Evolutionary conservation across 2,888 invertebrate genomes (phyloP).

Genomic region (Meteorus cinctellus): DNA sequence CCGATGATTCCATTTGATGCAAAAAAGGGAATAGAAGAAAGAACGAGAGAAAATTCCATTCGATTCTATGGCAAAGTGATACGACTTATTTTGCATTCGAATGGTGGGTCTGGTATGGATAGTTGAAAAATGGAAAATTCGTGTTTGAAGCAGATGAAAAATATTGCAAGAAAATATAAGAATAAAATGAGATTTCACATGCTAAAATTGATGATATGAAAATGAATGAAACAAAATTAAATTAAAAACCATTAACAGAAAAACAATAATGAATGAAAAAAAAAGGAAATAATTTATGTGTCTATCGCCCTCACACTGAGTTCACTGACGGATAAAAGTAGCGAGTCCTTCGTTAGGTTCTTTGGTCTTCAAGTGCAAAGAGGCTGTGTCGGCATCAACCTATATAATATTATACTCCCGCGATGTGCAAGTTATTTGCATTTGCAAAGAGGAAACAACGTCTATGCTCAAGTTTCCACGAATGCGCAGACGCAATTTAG

Average conservation of each 20-base stretch:
- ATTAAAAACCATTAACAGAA: too few species aligned
- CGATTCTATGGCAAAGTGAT: slow-evolving; percentile 58
- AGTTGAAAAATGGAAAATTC: slow-evolving; percentile 45
- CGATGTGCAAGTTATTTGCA: slow-evolving; percentile 34
- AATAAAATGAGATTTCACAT: slow-evolving; percentile 22
- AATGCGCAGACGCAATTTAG: slow-evolving; percentile 58
- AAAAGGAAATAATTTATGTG: too few species aligned
- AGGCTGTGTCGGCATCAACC: not conserved
- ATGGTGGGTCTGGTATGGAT: slow-evolving; percentile 55
- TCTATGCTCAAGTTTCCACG: slow-evolving; percentile 35
- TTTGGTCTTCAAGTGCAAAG: slow-evolving; percentile 54
- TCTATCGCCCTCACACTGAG: too few species aligned
- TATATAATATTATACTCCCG: not conserved
- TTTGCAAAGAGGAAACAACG: slow-evolving; percentile 27
- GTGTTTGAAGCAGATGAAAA: slow-evolving; percentile 35
- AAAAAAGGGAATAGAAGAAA: slow-evolving; percentile 33
- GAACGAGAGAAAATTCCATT: slow-evolving; percentile 44
- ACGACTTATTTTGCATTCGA: slow-evolving; percentile 64
- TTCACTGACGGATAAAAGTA: slow-evolving; percentile 43
- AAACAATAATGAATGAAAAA: too few species aligned
- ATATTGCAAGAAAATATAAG: slow-evolving; percentile 18
- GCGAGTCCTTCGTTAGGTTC: slow-evolving; percentile 65
- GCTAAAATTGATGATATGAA: too few species aligned
- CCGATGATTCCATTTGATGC: slow-evolving; percentile 31
- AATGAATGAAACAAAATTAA: too few species aligned